Percentiles rank a stretch among this genome's conserved stretches.
Evolutionary conservation across 2,888 invertebrate genomes (phyloP).

Genomic region (Callosobruchus maculatus): DNA sequence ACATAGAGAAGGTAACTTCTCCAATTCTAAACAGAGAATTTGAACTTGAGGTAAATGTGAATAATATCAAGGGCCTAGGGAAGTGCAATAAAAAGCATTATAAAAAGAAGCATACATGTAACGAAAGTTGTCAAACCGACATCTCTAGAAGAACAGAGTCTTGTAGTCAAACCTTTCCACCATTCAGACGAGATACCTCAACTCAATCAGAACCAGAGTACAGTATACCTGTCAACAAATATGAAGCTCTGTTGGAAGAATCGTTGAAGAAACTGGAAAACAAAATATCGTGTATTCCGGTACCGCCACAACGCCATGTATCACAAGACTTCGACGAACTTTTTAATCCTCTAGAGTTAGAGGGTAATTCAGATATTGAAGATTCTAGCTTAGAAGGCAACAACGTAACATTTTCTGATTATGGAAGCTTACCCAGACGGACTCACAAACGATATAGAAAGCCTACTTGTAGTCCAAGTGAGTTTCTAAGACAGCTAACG

Average conservation of each 20-base stretch:
- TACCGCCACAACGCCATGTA: background rate
- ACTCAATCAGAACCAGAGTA: conserved; percentile 25
- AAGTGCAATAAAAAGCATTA: conserved; percentile 13
- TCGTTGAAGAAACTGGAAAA: conserved; percentile 43
- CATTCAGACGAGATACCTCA: conserved; percentile 11
- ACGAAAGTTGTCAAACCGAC: conserved; percentile 1
- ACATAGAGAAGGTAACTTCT: conserved; percentile 35
- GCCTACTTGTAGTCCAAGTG: conserved; percentile 50
- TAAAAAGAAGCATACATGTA: conserved; percentile 7
- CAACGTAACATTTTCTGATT: conserved; percentile 43
- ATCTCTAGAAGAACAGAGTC: conserved; percentile 10
- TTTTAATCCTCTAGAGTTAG: background rate
- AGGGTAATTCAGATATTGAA: conserved; percentile 11
- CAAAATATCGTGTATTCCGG: conserved; percentile 30
- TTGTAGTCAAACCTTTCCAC: conserved; percentile 28
- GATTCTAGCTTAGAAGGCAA: conserved; percentile 44
- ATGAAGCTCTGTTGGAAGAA: conserved; percentile 40
- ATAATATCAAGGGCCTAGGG: conserved; percentile 30
- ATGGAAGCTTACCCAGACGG: conserved; percentile 44
- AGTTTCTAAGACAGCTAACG: conserved; percentile 58
- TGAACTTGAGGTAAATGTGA: conserved; percentile 41
- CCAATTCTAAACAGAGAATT: conserved; percentile 30
- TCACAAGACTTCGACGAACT: conserved; percentile 13
- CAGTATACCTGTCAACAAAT: conserved; percentile 40
- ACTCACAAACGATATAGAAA: conserved; percentile 28